Base-by-base conservation (phyloP, 1,140 invertebrate species). In the Oreohelix idahoensis region DNA sequence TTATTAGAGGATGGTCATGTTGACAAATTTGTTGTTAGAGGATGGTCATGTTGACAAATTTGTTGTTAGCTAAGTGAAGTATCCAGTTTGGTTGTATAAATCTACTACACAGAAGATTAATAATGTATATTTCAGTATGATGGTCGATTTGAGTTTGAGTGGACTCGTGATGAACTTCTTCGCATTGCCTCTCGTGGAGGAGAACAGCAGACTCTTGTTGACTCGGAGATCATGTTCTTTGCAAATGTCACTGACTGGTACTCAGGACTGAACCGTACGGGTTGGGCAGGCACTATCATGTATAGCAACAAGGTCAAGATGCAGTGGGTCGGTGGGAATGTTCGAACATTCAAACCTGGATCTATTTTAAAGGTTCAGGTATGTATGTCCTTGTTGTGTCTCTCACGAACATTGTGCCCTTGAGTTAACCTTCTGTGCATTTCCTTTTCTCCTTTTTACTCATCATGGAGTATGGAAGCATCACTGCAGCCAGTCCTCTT, bases 311-410 rank as follows among this genome's bases (percentile, higher is more conserved):
- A 95, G 8, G 93, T 98, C 17, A 94, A 95, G 81, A 93, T 98
- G 0, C 93, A 95, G 53, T 98, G 98, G 91, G 93, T 99, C 0
- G 98, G 98, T 0, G 96, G 96, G 38, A 95, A 95, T 0, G 96
- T 97, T 5, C 96, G 98, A 92, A 95, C 98, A 20, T 98, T 99
- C 92, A 98, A 98, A 92, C 97, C 98, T 0, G 93, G 96, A 0
- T 98, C 98, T 96, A 96, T 97, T 0, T 96, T 97, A 88, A 95
- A 95, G 91, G 95, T 96, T 92, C 95, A 95, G 94, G 86, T 83
- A 26, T 39, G 42, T 42, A 42, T 26, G 5, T n/a, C 53, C 5
- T 20, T 58, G 53, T 58, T 23, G 5, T n/a, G 15, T 58, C 53
- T 58, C 42, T 45, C 15, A 45, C 15, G 5, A 45, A 45, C 15